Conservation (phyloP, 2,888 invertebrate genomes). For the Phyto melanocephala region DNA sequence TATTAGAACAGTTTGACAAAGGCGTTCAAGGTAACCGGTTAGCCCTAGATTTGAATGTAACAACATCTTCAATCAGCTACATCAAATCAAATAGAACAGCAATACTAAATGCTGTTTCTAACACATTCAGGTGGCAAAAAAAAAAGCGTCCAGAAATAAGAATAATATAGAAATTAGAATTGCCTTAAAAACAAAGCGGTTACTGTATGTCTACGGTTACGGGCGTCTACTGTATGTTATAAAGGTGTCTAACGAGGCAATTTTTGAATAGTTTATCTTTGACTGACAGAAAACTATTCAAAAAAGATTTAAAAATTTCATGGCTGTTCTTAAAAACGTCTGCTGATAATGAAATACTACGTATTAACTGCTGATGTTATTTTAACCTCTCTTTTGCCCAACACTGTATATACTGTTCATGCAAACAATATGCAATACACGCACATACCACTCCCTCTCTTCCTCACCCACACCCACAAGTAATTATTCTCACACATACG, state of each 20-base stretch:
- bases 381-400: background rate
- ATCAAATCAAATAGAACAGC: background rate
- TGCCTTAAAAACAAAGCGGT: too few relatives aligned
- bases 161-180: too few relatives aligned
- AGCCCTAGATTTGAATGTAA: background rate
- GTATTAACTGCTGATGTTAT: background rate
- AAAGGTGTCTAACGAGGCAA: too few relatives aligned
- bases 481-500: constrained; percentile 27
- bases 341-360: background rate
- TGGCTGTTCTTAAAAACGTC: too few relatives aligned
- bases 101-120: too few relatives aligned
- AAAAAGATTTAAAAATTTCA: too few relatives aligned
- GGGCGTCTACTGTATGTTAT: too few relatives aligned
- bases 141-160: too few relatives aligned
- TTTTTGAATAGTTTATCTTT: too few relatives aligned
- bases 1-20: background rate
- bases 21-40: background rate
- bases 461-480: background rate
- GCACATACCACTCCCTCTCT: background rate
- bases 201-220: too few relatives aligned
- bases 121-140: background rate
- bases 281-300: too few relatives aligned
- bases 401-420: background rate
- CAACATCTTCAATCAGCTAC: background rate
- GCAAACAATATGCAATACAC: background rate